These are phyloP conservation scores for Polyergus mexicanus DNA, from an alignment of 1,140 invertebrate genomes.

Conservation along the genomic window DNA sequence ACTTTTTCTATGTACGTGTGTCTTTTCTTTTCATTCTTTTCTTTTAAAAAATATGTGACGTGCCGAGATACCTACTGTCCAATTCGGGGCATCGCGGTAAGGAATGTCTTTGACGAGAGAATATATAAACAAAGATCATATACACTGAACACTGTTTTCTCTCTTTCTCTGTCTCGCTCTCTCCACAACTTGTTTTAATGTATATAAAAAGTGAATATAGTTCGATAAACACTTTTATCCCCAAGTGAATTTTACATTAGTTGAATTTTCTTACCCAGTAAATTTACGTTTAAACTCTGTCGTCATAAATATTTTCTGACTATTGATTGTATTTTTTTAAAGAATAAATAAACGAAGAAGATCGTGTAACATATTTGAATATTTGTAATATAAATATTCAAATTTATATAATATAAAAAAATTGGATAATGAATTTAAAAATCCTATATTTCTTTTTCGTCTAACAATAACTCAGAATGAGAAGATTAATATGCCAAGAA, in stretches of 20 bases:
- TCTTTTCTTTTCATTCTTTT: slow-evolving; percentile 27
- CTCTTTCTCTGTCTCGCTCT: not conserved
- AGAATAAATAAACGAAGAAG: no score
- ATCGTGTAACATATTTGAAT: no score
- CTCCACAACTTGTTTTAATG: not conserved
- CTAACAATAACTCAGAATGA: no score
- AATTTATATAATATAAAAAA: no score
- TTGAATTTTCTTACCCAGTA: not conserved
- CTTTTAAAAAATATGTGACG: slow-evolving; percentile 1
- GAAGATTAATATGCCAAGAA: no score
- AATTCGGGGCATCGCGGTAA: not conserved
- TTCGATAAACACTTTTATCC: not conserved
- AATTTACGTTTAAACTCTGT: not conserved
- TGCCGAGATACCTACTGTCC: slow-evolving; percentile 15
- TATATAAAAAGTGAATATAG: not conserved
- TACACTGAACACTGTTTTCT: not conserved
- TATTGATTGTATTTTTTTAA: no score
- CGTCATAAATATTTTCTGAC: not conserved
- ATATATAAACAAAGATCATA: not conserved
- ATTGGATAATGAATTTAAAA: no score
- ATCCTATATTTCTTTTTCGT: no score
- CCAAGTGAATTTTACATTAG: not conserved
- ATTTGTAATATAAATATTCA: no score
- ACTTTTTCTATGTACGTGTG: slow-evolving; percentile 11
- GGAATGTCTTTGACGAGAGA: slow-evolving; percentile 1